Percentiles rank a stretch among this genome's conserved stretches.
These are phyloP conservation scores for Acheta domesticus DNA, from an alignment of 2,888 invertebrate species.

Conservation along the genomic window DNA sequence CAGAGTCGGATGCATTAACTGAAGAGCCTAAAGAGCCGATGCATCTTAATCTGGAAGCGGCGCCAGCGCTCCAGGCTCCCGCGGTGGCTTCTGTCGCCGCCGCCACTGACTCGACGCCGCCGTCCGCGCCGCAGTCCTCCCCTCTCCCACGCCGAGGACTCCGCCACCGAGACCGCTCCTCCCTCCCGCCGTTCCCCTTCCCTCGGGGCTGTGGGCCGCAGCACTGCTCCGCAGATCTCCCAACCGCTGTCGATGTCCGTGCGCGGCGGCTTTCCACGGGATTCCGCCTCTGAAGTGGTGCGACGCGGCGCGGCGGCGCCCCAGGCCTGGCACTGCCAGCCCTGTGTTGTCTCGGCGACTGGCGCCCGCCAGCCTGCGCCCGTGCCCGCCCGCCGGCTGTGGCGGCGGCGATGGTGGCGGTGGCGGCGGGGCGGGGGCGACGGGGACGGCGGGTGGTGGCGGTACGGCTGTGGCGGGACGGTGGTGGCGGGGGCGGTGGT, in stretches of 20 bases:
- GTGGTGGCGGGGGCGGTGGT: no score
- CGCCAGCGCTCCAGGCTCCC: neutral
- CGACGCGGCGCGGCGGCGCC: no score
- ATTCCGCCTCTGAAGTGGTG: no score
- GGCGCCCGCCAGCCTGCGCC: neutral
- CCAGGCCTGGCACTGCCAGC: neutral
- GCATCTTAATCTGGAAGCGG: constrained; percentile 7
- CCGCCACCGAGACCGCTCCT: neutral
- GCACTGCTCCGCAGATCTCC: no score
- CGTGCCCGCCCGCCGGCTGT: no score
- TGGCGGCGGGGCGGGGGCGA: no score
- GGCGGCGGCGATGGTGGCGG: no score
- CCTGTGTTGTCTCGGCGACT: neutral
- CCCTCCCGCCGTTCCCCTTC: neutral
- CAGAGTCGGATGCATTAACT: constrained; percentile 1
- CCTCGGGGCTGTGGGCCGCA: neutral
- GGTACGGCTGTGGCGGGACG: no score
- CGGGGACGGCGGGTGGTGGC: no score
- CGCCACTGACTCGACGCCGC: neutral
- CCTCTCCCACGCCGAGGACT: neutral
- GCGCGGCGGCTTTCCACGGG: no score
- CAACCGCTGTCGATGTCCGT: no score
- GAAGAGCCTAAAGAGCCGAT: constrained; percentile 18
- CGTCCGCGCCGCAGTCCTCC: neutral
- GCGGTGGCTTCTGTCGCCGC: neutral